Percentiles rank a stretch among this genome's conserved stretches.
phyloP scores from a whole-genome alignment of 92 coral and sea anemone species.

The Phenganax marumi region DNA sequence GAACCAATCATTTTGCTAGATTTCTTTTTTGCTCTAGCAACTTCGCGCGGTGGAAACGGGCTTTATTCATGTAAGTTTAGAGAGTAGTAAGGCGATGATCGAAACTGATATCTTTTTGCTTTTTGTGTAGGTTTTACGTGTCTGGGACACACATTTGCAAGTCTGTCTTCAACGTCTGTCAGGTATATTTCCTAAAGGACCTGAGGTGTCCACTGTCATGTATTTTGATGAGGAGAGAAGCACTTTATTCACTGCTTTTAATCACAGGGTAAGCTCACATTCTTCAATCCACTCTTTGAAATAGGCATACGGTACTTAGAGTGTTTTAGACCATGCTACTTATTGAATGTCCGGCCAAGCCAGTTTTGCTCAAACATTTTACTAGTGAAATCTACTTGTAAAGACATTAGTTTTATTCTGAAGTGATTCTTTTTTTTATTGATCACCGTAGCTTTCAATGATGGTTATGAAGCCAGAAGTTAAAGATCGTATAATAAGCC shows the following conservation, averaged over 20 bases:
- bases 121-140: slow-evolving; percentile 70
- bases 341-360: no score
- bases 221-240: slow-evolving; percentile 90
- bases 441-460: slow-evolving; percentile 62
- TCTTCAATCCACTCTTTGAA: not conserved
- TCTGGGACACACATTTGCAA: slow-evolving; percentile 99
- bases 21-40: no score
- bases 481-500: slow-evolving; percentile 90
- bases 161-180: slow-evolving; percentile 97
- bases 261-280: slow-evolving; percentile 67
- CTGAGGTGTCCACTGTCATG: slow-evolving; percentile 85
- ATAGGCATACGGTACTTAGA: no score
- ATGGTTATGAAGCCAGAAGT: slow-evolving; percentile 99
- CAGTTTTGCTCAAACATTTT: no score
- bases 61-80: not conserved
- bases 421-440: not conserved
- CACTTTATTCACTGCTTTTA: slow-evolving; percentile 89
- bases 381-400: no score
- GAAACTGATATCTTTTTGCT: not conserved
- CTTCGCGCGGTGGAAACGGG: no score
- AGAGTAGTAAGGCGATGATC: no score
- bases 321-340: no score
- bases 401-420: not conserved
- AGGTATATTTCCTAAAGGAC: slow-evolving; percentile 98
- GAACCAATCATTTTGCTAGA: no score